phyloP scores from a whole-genome alignment of 2,113 vertebrate species.

The Spea bombifrons region DNA sequence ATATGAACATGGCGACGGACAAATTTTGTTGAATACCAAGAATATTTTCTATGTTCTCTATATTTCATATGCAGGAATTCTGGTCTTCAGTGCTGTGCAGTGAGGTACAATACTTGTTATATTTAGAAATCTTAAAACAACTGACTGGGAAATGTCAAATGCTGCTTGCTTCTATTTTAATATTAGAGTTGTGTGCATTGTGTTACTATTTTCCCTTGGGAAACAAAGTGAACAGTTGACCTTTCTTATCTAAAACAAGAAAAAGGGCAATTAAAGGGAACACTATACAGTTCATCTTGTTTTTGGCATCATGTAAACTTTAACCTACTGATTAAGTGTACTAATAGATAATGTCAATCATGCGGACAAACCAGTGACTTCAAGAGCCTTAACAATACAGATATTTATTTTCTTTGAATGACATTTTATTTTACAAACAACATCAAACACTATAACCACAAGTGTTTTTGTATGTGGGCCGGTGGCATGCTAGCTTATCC shows the following conservation, averaged over 20 bases:
- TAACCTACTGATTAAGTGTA: neutral
- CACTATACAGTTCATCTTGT: constrained; percentile 26
- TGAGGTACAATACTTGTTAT: constrained; percentile 21
- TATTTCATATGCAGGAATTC: constrained; percentile 3
- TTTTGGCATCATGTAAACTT: constrained; percentile 25
- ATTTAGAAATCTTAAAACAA: constrained; percentile 29
- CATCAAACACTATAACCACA: too few relatives aligned
- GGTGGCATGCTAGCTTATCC: too few relatives aligned
- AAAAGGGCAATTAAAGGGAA: constrained; percentile 16
- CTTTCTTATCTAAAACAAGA: constrained; percentile 17
- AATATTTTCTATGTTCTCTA: neutral
- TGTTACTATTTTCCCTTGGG: constrained; percentile 31
- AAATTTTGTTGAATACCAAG: too few relatives aligned
- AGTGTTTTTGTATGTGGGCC: too few relatives aligned
- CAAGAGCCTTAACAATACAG: too few relatives aligned
- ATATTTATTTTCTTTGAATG: too few relatives aligned
- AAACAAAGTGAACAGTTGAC: constrained; percentile 31
- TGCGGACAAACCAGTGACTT: too few relatives aligned
- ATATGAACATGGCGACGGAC: too few relatives aligned
- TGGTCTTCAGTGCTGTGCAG: constrained; percentile 7
- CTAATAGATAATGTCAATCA: constrained; percentile 19
- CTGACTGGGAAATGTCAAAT: constrained; percentile 34
- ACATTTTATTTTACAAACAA: too few relatives aligned
- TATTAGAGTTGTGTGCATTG: neutral
- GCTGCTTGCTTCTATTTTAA: neutral